Conservation (phyloP, 2,888 invertebrate genomes). For the Stratiomys singularior region DNA sequence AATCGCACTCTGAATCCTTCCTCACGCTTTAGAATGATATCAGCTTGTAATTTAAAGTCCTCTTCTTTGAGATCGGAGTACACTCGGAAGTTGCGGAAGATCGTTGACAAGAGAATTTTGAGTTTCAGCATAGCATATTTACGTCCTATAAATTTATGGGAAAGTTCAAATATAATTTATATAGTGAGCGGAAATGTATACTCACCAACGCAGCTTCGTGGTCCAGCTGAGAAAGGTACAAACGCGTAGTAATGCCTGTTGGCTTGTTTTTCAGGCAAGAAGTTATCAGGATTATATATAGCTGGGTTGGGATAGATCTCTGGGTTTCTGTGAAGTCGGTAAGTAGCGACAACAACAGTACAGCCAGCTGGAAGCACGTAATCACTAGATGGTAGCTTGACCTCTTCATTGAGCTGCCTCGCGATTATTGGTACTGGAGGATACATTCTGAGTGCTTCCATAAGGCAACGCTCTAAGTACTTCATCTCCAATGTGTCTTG, state of each 20-base stretch:
- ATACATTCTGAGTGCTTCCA: slow-evolving; percentile 83
- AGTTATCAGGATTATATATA: slow-evolving; percentile 85
- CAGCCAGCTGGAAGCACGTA: slow-evolving; percentile 76
- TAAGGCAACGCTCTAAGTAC: slow-evolving; percentile 81
- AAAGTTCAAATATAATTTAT: neutral
- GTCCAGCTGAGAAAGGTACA: slow-evolving; percentile 85
- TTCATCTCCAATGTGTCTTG: slow-evolving; percentile 88
- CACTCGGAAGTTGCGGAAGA: slow-evolving; percentile 78
- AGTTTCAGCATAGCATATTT: slow-evolving; percentile 84
- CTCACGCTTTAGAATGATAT: slow-evolving; percentile 80
- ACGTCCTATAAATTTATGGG: slow-evolving; percentile 69
- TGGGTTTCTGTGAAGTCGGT: slow-evolving; percentile 75
- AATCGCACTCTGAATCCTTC: slow-evolving; percentile 81
- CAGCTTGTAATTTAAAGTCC: slow-evolving; percentile 78
- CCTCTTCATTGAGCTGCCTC: slow-evolving; percentile 76
- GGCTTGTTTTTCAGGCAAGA: slow-evolving; percentile 81
- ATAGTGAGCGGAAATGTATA: slow-evolving; percentile 47
- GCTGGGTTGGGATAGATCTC: slow-evolving; percentile 81
- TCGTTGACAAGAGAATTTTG: slow-evolving; percentile 80
- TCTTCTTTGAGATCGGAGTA: slow-evolving; percentile 73
- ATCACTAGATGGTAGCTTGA: slow-evolving; percentile 75
- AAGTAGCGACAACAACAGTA: slow-evolving; percentile 75
- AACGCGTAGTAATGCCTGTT: slow-evolving; percentile 84
- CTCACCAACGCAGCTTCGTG: slow-evolving; percentile 82
- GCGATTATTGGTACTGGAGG: slow-evolving; percentile 84